These are phyloP conservation scores for Epistrophe eligans DNA, from an alignment of 2,888 invertebrate species.

Conservation along the genomic window DNA sequence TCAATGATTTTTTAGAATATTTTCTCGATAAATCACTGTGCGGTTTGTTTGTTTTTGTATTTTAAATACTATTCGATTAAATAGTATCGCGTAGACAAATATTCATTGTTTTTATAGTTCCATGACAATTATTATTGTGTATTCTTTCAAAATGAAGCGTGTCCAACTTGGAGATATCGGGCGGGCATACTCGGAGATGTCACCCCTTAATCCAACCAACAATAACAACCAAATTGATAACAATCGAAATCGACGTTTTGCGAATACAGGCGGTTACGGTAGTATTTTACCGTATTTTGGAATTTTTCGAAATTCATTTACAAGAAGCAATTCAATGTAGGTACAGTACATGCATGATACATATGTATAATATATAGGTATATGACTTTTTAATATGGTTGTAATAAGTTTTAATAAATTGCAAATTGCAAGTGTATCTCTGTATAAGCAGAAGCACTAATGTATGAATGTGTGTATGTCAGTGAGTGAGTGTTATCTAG, in stretches of 20 bases:
- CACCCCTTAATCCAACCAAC: slow-evolving; percentile 81
- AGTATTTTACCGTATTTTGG: slow-evolving; percentile 82
- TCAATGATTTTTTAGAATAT: neutral
- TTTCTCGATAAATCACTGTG: slow-evolving; percentile 8
- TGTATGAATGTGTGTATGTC: neutral
- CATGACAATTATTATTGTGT: slow-evolving; percentile 19
- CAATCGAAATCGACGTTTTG: slow-evolving; percentile 77
- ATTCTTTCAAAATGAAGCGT: slow-evolving; percentile 77
- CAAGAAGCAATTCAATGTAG: slow-evolving; percentile 80
- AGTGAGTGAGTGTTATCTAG: neutral
- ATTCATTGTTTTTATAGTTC: slow-evolving; percentile 43
- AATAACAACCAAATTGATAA: slow-evolving; percentile 34
- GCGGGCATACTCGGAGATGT: slow-evolving; percentile 82
- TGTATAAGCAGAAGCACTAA: neutral
- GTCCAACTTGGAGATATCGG: slow-evolving; percentile 80
- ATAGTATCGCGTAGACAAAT: slow-evolving; percentile 25
- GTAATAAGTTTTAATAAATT: neutral
- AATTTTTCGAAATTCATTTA: slow-evolving; percentile 81
- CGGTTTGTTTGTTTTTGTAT: neutral
- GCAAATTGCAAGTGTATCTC: neutral
- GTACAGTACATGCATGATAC: too few species aligned
- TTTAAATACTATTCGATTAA: slow-evolving; percentile 8
- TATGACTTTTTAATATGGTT: neutral
- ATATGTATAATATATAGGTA: too few species aligned
- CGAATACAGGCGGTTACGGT: slow-evolving; percentile 79